A percentile compares a stretch with the other conserved stretches of the same genome.
These are phyloP conservation scores for Vombatus ursinus DNA, from an alignment of 2,113 vertebrate genomes.

Conservation along the genomic window DNA sequence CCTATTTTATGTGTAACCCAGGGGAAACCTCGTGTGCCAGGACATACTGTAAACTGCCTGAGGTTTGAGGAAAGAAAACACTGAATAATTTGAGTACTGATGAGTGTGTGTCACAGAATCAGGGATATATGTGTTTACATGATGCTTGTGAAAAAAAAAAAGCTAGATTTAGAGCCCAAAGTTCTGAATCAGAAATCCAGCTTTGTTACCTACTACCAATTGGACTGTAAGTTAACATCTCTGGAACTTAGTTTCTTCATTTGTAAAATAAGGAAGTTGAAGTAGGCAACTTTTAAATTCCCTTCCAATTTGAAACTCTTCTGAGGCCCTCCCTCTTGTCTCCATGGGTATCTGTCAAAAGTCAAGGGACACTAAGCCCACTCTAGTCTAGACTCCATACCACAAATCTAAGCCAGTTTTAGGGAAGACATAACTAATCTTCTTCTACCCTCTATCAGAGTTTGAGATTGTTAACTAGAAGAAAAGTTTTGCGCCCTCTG, in stretches of 20 bases:
- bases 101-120: background rate
- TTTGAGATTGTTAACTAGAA: background rate
- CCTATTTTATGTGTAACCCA: background rate
- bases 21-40: background rate
- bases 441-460: background rate
- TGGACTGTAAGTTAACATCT: background rate
- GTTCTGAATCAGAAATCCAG: background rate
- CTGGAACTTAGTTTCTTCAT: background rate
- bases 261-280: background rate
- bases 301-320: background rate
- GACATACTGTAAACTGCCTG: background rate
- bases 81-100: background rate
- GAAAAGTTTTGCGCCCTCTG: background rate
- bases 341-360: background rate
- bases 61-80: background rate
- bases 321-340: background rate
- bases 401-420: background rate
- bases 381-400: background rate
- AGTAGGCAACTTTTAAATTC: background rate
- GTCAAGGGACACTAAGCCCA: background rate
- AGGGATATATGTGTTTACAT: background rate
- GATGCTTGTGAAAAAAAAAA: background rate
- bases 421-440: background rate
- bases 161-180: background rate
- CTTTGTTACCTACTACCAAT: background rate